These are phyloP conservation scores for Hoplodrina blanda DNA, from an alignment of 2,888 invertebrate genomes.

Conservation along the genomic window DNA sequence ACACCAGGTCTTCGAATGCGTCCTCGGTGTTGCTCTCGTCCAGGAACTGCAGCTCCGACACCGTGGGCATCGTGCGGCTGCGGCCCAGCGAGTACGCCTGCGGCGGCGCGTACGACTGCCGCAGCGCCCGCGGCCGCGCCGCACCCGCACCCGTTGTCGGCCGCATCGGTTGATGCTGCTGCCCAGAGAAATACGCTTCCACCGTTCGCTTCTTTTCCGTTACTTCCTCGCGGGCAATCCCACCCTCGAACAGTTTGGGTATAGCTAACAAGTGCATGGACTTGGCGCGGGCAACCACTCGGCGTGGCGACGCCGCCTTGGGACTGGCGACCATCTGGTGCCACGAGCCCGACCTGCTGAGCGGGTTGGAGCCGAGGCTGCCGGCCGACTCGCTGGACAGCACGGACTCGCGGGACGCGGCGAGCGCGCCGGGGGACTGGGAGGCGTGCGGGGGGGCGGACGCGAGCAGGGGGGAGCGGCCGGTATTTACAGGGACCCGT, in stretches of 20 bases:
- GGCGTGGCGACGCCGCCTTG: constrained; percentile 84
- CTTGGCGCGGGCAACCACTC: constrained; percentile 91
- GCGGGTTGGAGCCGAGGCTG: constrained; percentile 75
- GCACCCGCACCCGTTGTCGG: constrained; percentile 37
- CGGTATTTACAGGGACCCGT: constrained; percentile 77
- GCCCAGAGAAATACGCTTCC: constrained; percentile 93
- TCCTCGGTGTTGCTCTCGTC: constrained; percentile 96
- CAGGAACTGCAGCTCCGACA: constrained; percentile 92
- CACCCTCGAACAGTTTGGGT: constrained; percentile 95
- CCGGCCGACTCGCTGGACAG: constrained; percentile 78
- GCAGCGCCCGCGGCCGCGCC: constrained; percentile 68
- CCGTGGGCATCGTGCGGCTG: constrained; percentile 94
- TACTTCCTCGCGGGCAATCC: constrained; percentile 92
- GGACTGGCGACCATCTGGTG: constrained; percentile 91
- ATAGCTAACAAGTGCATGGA: constrained; percentile 94
- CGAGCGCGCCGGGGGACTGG: constrained; percentile 71
- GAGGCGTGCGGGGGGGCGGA: constrained; percentile 75
- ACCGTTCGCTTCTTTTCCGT: constrained; percentile 93
- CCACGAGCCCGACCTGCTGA: constrained; percentile 94
- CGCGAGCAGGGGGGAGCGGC: constrained; percentile 75
- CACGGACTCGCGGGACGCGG: constrained; percentile 81
- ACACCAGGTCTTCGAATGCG: constrained; percentile 96
- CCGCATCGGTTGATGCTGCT: constrained; percentile 68
- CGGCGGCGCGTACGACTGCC: constrained; percentile 78
- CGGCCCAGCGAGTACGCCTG: constrained; percentile 91